Percentiles rank a stretch among this genome's conserved stretches.
These are phyloP conservation scores for Hemiscyllium ocellatum DNA, from an alignment of 2,113 vertebrate genomes.

Conservation along the genomic window DNA sequence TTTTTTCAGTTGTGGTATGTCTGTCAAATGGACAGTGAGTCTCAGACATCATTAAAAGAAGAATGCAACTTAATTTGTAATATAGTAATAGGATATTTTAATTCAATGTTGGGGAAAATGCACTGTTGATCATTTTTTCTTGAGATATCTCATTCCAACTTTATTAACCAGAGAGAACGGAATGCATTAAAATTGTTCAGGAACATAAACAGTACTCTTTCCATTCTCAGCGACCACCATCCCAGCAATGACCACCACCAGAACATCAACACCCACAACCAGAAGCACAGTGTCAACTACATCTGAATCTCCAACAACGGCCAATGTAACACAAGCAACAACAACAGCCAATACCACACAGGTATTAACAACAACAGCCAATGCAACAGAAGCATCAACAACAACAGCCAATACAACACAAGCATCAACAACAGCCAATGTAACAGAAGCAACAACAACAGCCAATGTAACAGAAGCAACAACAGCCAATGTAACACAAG, in stretches of 20 bases:
- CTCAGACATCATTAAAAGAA: neutral
- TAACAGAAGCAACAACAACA: too few species aligned
- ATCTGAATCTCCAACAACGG: neutral
- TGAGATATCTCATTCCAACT: neutral
- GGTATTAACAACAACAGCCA: too few species aligned
- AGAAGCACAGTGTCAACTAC: neutral
- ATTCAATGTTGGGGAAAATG: neutral
- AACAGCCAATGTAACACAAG: too few species aligned
- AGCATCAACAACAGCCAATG: too few species aligned
- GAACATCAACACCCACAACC: neutral
- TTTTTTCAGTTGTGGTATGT: neutral
- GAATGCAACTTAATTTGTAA: neutral
- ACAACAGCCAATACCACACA: too few species aligned
- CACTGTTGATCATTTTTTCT: neutral
- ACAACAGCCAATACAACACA: too few species aligned
- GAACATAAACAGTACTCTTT: neutral
- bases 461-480: too few species aligned
- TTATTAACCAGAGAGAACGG: neutral
- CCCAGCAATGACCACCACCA: neutral
- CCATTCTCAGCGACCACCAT: neutral
- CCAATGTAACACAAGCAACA: neutral
- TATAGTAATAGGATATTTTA: neutral
- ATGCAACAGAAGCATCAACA: too few species aligned
- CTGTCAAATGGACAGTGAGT: neutral
- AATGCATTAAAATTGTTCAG: neutral